A percentile compares a stretch with the other conserved stretches of the same genome.
These are phyloP conservation scores for Macrotrachela quadricornifera DNA, from an alignment of 1,140 invertebrate genomes.

Conservation along the genomic window DNA sequence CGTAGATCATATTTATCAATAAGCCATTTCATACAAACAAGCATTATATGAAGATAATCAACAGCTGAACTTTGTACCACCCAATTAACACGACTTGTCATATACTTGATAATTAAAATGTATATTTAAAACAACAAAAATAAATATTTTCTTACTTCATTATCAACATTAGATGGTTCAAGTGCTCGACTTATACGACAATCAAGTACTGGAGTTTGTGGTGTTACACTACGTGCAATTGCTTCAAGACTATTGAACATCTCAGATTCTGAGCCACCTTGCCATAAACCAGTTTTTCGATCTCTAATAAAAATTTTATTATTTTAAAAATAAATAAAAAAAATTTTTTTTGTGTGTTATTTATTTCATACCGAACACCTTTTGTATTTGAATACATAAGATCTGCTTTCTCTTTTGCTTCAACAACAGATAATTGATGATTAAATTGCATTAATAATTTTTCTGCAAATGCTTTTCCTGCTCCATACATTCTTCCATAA, in stretches of 20 bases:
- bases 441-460: slow-evolving; percentile 73
- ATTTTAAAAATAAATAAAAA: slow-evolving; percentile 35
- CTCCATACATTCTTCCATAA: slow-evolving; percentile 92
- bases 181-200: slow-evolving; percentile 63
- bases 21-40: slow-evolving; percentile 81
- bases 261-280: slow-evolving; percentile 66
- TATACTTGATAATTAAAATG: slow-evolving; percentile 38
- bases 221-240: slow-evolving; percentile 49
- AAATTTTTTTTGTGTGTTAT: background rate
- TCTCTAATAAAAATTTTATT: slow-evolving; percentile 85
- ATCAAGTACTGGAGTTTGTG: slow-evolving; percentile 58
- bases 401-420: slow-evolving; percentile 57
- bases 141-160: slow-evolving; percentile 20
- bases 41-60: slow-evolving; percentile 86
- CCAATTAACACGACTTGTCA: slow-evolving; percentile 85
- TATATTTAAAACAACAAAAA: background rate
- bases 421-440: slow-evolving; percentile 48
- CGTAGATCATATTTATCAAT: slow-evolving; percentile 43
- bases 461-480: slow-evolving; percentile 75
- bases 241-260: slow-evolving; percentile 92
- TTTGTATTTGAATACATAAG: slow-evolving; percentile 82
- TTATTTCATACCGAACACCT: too few species aligned
- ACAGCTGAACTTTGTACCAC: slow-evolving; percentile 96
- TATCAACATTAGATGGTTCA: slow-evolving; percentile 41
- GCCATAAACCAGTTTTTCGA: slow-evolving; percentile 37